phyloP scores from a whole-genome alignment of 2,113 vertebrate genomes.

The Notarius lentiginosus region DNA sequence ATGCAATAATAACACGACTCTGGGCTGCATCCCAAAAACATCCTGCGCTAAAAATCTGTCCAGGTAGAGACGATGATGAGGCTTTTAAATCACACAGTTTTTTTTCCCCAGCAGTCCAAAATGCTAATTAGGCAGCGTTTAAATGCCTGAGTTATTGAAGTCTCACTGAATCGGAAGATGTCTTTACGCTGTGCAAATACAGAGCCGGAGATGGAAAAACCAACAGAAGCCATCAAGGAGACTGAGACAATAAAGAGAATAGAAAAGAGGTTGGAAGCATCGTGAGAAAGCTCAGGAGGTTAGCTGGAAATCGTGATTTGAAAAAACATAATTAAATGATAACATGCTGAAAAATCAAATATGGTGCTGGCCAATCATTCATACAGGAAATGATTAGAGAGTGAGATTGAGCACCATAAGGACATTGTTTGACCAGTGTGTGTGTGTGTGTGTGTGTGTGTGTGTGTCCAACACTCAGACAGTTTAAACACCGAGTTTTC shows the following conservation, averaged over 20 bases:
- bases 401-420: conserved; percentile 34
- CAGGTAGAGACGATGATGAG: background rate
- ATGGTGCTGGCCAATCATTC: conserved; percentile 39
- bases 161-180: background rate
- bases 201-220: conserved; percentile 26
- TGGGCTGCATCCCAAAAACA: background rate
- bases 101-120: background rate
- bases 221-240: conserved; percentile 11
- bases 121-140: conserved; percentile 8
- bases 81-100: background rate
- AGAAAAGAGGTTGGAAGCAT: background rate
- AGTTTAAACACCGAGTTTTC: conserved; percentile 60
- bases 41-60: background rate
- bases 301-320: conserved; percentile 20
- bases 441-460: conserved; percentile 15
- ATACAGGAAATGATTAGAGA: conserved; percentile 58
- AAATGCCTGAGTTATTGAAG: background rate
- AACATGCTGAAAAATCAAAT: conserved; percentile 21
- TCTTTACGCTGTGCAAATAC: conserved; percentile 22
- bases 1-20: background rate
- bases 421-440: conserved; percentile 41
- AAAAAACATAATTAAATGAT: conserved; percentile 41
- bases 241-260: background rate
- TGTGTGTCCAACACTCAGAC: conserved; percentile 48
- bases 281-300: conserved; percentile 2